A percentile compares a stretch with the other conserved stretches of the same genome.
Conservation (phyloP, 2,888 invertebrate species). For the Caenorhabditis sp. region DNA sequence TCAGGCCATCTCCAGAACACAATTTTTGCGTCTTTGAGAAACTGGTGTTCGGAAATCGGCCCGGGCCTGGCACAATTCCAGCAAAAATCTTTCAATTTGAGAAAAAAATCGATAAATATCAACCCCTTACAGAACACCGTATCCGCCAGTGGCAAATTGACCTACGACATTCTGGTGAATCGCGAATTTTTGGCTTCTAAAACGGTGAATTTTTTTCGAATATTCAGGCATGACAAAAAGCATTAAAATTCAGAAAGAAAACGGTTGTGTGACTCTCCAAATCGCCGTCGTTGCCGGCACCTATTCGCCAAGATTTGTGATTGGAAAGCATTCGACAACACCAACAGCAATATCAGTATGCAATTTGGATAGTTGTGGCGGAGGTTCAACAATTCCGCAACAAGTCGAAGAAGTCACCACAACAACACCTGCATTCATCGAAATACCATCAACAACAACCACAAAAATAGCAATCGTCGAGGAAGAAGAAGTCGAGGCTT, state of each 20-base stretch:
- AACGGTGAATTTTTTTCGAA: conserved; percentile 10
- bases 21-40: no score
- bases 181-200: conserved; percentile 37
- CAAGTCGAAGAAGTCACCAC: conserved; percentile 5
- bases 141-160: not conserved
- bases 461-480: no score
- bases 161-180: conserved; percentile 20
- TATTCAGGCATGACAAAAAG: no score
- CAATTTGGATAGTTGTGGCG: conserved; percentile 32
- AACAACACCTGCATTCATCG: not conserved
- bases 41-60: no score
- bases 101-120: no score
- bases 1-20: no score
- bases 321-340: conserved; percentile 42
- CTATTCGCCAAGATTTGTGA: conserved; percentile 33
- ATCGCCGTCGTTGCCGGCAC: conserved; percentile 44
- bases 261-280: conserved; percentile 51
- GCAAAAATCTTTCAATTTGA: no score
- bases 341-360: conserved; percentile 36
- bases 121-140: conserved; percentile 15
- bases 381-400: not conserved
- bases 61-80: no score
- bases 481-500: conserved; percentile 11
- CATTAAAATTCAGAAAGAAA: conserved; percentile 20
- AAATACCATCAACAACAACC: not conserved